Percentiles rank a stretch among this genome's conserved stretches.
phyloP scores from a whole-genome alignment of 2,888 invertebrate genomes.

The Meghimatium bilineatum region DNA sequence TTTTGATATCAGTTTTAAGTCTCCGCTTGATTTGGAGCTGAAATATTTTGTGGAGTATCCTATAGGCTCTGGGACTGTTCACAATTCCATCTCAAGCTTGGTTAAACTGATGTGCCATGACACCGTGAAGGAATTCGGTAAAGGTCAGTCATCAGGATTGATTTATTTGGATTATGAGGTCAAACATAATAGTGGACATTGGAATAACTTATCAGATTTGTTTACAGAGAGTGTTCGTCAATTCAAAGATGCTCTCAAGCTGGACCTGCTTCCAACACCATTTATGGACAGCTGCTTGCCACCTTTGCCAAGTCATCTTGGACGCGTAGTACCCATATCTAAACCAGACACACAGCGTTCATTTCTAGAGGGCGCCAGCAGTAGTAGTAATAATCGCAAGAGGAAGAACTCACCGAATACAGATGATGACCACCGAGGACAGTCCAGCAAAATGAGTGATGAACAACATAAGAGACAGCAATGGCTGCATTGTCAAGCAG shows the following conservation, averaged over 20 bases:
- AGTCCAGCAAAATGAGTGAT: constrained; percentile 36
- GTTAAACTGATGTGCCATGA: constrained; percentile 75
- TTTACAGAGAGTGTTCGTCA: constrained; percentile 73
- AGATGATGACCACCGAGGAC: constrained; percentile 62
- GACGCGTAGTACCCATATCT: constrained; percentile 36
- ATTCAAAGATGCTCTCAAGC: constrained; percentile 74
- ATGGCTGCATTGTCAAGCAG: constrained; percentile 68
- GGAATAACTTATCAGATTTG: constrained; percentile 73
- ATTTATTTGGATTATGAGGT: constrained; percentile 76
- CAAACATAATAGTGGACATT: constrained; percentile 74
- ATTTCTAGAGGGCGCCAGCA: constrained; percentile 52
- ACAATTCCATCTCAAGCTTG: constrained; percentile 72
- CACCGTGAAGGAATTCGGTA: constrained; percentile 70
- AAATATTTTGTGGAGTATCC: constrained; percentile 76
- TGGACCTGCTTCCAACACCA: constrained; percentile 72
- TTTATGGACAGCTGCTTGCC: constrained; percentile 69
- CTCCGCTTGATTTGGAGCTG: constrained; percentile 73
- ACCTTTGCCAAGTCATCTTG: constrained; percentile 52
- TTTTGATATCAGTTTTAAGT: constrained; percentile 83
- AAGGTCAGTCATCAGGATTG: constrained; percentile 70
- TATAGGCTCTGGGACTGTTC: constrained; percentile 74
- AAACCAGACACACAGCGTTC: constrained; percentile 32
- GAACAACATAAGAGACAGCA: constrained; percentile 64
- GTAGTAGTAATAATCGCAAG: constrained; percentile 56
- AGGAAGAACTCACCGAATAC: constrained; percentile 71